Base-by-base conservation (phyloP, 1,140 invertebrate genomes). In the Magallana ariakensis region DNA sequence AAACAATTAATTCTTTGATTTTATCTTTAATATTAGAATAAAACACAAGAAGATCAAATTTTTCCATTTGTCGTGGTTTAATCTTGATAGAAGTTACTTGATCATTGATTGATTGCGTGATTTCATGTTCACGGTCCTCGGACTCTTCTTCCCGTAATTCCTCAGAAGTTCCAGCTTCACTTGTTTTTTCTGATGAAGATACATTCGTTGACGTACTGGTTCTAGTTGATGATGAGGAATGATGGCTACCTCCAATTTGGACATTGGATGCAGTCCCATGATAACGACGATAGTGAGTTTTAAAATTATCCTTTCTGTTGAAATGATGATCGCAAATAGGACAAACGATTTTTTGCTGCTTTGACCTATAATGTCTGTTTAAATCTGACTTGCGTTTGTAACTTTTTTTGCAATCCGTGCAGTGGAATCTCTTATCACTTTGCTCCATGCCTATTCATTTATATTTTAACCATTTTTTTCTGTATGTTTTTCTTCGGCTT, bases 331-430 rank as follows among this genome's bases (percentile, higher is more conserved):
- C 26, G 66, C 85, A 87, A 5, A 1, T 19, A 53, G 16, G 7
- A 70, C 60, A 70, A 53, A 53, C n/a, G 53, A 54, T 70, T 54
- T 62, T 54, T 53, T 62, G 13, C 46, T 2, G 54, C 10, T 81
- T 81, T 56, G 80, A 81, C n/a, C 80, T 53, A 54, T 22, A 9
- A 13, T 81, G 80, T 81, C 80, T 81, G 26, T 81, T 81, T 15
- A 81, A 26, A 5, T 81, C 80, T 1, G 80, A 81, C 53, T 81
- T 81, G 2, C 80, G 46, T 19, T 81, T 81, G 33, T 81, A 81
- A 46, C 80, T 54, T n/a, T 54, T 81, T 7, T 53, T 16, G 26
- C 80, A 81, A 22, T 81, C 33, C 10, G 7, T 11, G 54, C 80
- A 81, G 1, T 56, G n/a, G 53, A 54, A 81, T 26, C 16, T 54